phyloP scores from a whole-genome alignment of 1,140 invertebrate genomes.

The Lasioglossum albipes region DNA sequence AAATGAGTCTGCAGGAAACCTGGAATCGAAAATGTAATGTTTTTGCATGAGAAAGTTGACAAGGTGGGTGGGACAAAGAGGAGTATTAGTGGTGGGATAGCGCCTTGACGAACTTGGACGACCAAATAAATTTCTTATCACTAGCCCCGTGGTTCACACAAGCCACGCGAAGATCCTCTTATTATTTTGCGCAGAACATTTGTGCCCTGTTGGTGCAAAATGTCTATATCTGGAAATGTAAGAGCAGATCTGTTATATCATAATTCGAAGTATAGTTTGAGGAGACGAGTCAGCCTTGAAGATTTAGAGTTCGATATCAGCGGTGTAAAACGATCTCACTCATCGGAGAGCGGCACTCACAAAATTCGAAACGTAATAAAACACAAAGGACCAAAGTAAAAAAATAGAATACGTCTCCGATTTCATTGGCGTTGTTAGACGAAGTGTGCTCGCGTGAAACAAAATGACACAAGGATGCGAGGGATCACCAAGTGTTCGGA shows the following conservation, averaged over 20 bases:
- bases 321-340: neutral
- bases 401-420: conserved; percentile 15
- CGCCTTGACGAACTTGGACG: neutral
- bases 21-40: neutral
- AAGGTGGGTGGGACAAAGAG: too few species aligned
- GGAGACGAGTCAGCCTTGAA: neutral
- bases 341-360: neutral
- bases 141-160: neutral
- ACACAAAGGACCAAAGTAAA: conserved; percentile 21
- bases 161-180: neutral
- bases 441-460: neutral
- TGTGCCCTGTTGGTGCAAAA: neutral
- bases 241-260: neutral
- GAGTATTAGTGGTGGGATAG: neutral
- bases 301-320: neutral
- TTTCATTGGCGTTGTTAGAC: neutral
- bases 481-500: neutral
- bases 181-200: neutral
- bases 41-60: neutral
- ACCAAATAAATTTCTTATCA: neutral
- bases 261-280: neutral
- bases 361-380: conserved; percentile 11
- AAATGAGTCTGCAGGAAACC: neutral
- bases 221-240: neutral
- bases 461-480: neutral